Base-by-base conservation (phyloP, 2,888 invertebrate species). In the Ganaspis brasiliensis region DNA sequence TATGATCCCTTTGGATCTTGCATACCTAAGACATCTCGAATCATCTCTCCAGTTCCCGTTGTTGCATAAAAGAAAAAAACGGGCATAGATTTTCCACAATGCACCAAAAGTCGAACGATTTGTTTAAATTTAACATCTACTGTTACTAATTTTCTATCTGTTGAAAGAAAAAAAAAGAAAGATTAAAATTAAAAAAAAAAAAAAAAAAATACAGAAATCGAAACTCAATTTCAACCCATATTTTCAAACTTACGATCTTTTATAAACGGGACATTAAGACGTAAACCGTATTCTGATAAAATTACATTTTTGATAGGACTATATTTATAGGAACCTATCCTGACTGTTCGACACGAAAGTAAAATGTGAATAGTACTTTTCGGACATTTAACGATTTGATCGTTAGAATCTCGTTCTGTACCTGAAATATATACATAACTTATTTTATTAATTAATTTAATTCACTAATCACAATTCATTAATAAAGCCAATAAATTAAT, bases 301-400 rank as follows among this genome's bases (percentile, higher is more conserved):
- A 93, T 89, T 91, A 97, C 95, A 91, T 94, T 94, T 89, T 96
- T 95, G 78, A 93, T 93, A 31, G 97, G 95, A 82, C 94, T 93
- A 87, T 95, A 96, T 92, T 96, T 95, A 89, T 97, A 96, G 16
- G 97, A 96, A 52, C 98, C 98, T 89, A 98, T 95, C 81, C 97
- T 93, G 75, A 98, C 94, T 21, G 96, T 95, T 83, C 96, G 94
- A 90, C 97, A 97, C 19, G 92, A 91, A 12, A 96, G 87, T 63
- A 93, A 91, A n/a, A 94, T 94, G 73, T 92, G 92, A 70, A 93
- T 87, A 61, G 92, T 92, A 82, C 79, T 78, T 40, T 45, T 55
- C 24, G 75, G 49, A 45, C 70, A 74, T 31, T 78, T 79, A 19
- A 24, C n/a, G 12, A 57, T 52, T 59, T 79, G 52, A 72, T 75